Conservation (phyloP, 2,797 vertebrate species). For the Pangasius sanitwongsei region DNA sequence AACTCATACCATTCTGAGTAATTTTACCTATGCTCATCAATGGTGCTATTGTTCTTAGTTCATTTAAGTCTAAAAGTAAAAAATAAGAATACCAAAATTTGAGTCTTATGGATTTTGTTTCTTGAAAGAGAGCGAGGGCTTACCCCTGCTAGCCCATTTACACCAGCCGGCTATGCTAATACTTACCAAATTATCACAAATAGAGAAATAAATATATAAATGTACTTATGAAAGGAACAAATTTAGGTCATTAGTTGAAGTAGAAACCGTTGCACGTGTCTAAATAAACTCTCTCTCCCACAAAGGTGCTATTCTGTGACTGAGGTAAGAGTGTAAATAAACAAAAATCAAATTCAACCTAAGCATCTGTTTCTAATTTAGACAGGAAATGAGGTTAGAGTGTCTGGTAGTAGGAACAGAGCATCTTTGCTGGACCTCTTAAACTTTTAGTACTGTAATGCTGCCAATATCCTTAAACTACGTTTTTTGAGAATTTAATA, state of each 20-base stretch:
- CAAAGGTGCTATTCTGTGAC: background rate
- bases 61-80: background rate
- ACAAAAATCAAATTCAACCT: conserved; percentile 36
- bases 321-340: conserved; percentile 34
- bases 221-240: conserved; percentile 4
- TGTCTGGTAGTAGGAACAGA: background rate
- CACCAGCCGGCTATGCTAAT: background rate
- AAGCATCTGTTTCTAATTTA: conserved; percentile 52
- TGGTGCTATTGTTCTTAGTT: background rate
- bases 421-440: background rate
- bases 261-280: background rate
- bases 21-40: no score
- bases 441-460: conserved; percentile 31
- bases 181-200: conserved; percentile 3
- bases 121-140: background rate
- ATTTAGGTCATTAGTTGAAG: background rate
- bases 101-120: background rate
- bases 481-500: conserved; percentile 27
- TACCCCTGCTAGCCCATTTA: background rate
- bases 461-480: conserved; percentile 43
- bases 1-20: background rate
- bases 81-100: background rate
- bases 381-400: conserved; percentile 27
- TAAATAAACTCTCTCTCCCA: conserved; percentile 26
- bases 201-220: background rate